Percentiles rank a stretch among this genome's conserved stretches.
phyloP scores from a whole-genome alignment of 2,888 invertebrate species.

The Phlogophora meticulosa region DNA sequence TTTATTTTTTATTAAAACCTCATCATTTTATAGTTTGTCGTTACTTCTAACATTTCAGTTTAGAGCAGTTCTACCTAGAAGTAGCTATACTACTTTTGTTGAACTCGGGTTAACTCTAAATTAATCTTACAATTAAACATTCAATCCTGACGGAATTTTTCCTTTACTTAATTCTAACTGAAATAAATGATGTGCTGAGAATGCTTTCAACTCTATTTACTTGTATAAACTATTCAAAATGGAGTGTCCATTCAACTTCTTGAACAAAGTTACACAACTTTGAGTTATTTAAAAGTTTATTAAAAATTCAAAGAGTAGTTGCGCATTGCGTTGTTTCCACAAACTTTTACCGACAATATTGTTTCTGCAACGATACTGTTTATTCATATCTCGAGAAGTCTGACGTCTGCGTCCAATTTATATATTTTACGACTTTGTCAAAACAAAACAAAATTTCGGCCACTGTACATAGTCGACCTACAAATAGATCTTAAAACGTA shows the following conservation, averaged over 20 bases:
- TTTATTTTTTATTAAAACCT: background rate
- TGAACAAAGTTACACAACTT: constrained; percentile 23
- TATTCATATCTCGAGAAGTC: constrained; percentile 20
- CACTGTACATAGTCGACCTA: constrained; percentile 12
- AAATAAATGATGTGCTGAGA: constrained; percentile 4
- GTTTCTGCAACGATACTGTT: constrained; percentile 15
- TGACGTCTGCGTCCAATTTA: constrained; percentile 9
- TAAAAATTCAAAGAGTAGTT: constrained; percentile 43
- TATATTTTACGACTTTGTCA: constrained; percentile 17
- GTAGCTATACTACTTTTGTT: background rate
- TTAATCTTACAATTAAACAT: constrained; percentile 5
- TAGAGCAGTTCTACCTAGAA: background rate
- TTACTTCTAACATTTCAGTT: background rate
- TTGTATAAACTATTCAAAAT: constrained; percentile 30
- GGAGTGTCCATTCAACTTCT: constrained; percentile 33
- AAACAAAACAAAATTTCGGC: constrained; percentile 10
- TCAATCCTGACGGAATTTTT: background rate
- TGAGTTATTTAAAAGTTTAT: constrained; percentile 27
- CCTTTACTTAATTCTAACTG: background rate
- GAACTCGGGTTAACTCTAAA: background rate
- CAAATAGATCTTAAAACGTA: constrained; percentile 20
- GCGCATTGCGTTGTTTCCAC: constrained; percentile 52
- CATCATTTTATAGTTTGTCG: background rate
- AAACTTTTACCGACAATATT: constrained; percentile 17
- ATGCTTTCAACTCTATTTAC: constrained; percentile 44